These are phyloP conservation scores for Morpho achilles DNA, from an alignment of 2,888 invertebrate species.

Conservation along the genomic window DNA sequence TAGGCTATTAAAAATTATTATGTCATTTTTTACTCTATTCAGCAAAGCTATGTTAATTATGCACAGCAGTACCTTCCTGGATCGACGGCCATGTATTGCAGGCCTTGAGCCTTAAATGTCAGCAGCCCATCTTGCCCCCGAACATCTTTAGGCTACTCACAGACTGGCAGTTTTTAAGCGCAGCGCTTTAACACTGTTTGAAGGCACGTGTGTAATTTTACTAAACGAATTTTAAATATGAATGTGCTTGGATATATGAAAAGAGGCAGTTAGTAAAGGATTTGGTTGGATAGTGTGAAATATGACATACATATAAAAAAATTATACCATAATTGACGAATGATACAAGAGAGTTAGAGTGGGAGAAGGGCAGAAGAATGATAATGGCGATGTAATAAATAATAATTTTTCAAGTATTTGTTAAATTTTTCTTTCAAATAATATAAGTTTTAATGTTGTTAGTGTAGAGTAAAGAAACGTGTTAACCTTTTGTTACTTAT, in stretches of 20 bases:
- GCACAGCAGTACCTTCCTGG: conserved; percentile 23
- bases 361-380: too few relatives aligned
- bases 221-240: neutral
- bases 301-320: too few relatives aligned
- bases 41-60: conserved; percentile 3
- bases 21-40: conserved; percentile 25
- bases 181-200: neutral
- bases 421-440: too few relatives aligned
- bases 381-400: too few relatives aligned
- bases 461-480: too few relatives aligned
- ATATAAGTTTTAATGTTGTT: too few relatives aligned
- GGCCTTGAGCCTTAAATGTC: conserved; percentile 29
- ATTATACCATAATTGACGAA: too few relatives aligned
- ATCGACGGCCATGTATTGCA: conserved; percentile 18
- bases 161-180: neutral
- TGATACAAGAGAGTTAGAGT: too few relatives aligned
- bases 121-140: conserved; percentile 26
- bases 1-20: conserved; percentile 13
- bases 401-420: too few relatives aligned
- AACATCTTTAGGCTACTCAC: conserved; percentile 12
- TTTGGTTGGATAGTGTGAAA: too few relatives aligned
- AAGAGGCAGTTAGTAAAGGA: too few relatives aligned
- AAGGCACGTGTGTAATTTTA: too few relatives aligned
- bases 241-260: neutral
- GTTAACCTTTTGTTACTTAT: neutral